A percentile compares a stretch with the other conserved stretches of the same genome.
Evolutionary conservation across 2,797 vertebrate species (phyloP).

Genomic region (Oreochromis mossambicus): DNA sequence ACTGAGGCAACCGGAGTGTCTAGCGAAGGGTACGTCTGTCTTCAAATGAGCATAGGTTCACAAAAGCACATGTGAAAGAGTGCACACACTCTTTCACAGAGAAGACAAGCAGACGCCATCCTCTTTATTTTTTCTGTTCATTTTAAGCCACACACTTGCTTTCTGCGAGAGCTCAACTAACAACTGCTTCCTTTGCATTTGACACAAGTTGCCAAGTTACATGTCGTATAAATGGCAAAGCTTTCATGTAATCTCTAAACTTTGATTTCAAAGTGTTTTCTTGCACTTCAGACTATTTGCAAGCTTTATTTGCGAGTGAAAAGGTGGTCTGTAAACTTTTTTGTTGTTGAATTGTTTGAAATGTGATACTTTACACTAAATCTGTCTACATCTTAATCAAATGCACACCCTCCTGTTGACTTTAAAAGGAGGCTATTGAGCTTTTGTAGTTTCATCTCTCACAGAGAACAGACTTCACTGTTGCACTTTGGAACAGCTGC

Average conservation of each 20-base stretch:
- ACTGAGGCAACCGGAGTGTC: slow-evolving; percentile 10
- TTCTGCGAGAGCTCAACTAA: slow-evolving; percentile 38
- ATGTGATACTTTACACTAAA: neutral
- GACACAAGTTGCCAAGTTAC: neutral
- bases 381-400: neutral
- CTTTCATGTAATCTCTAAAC: neutral
- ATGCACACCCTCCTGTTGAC: neutral
- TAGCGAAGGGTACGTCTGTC: slow-evolving; percentile 11
- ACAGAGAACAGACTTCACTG: neutral
- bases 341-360: neutral
- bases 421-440: neutral
- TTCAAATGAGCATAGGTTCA: slow-evolving; percentile 20
- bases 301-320: neutral
- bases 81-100: neutral
- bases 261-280: slow-evolving; percentile 5
- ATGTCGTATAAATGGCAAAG: neutral
- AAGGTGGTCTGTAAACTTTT: neutral
- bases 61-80: neutral
- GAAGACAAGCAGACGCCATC: slow-evolving; percentile 38
- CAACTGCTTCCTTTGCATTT: slow-evolving; percentile 26
- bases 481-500: neutral
- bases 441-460: neutral
- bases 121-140: slow-evolving; percentile 14
- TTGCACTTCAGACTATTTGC: neutral
- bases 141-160: slow-evolving; percentile 26